phyloP scores from a whole-genome alignment of 2,888 invertebrate species.

The Ochropacha duplaris region DNA sequence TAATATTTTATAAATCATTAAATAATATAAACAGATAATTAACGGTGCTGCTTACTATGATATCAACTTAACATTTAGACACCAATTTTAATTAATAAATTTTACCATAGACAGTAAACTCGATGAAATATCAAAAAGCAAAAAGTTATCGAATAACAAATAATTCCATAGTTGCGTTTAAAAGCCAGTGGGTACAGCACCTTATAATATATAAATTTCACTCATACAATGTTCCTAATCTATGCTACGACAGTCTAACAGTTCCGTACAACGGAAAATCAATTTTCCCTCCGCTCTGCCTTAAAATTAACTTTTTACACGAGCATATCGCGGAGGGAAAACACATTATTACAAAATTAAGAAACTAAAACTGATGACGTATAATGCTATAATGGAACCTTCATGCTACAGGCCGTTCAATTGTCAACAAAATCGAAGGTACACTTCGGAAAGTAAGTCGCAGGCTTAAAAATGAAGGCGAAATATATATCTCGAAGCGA shows the following conservation, averaged over 20 bases:
- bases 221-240: constrained; percentile 70
- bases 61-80: background rate
- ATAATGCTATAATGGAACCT: constrained; percentile 73
- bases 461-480: background rate
- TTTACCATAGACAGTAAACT: background rate
- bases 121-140: background rate
- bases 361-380: constrained; percentile 54
- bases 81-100: background rate
- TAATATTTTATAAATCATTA: background rate
- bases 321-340: constrained; percentile 62
- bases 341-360: constrained; percentile 29
- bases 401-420: constrained; percentile 65
- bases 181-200: constrained; percentile 55
- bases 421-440: background rate
- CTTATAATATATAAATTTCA: constrained; percentile 51
- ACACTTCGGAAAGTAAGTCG: background rate
- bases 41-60: background rate
- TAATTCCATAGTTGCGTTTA: constrained; percentile 11
- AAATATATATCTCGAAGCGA: background rate
- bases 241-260: constrained; percentile 80
- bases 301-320: constrained; percentile 71
- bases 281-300: constrained; percentile 63
- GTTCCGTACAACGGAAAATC: constrained; percentile 82
- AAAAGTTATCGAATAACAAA: constrained; percentile 11
- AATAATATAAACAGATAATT: background rate